phyloP scores from a whole-genome alignment of 2,888 invertebrate species.

The Tiphia femorata region DNA sequence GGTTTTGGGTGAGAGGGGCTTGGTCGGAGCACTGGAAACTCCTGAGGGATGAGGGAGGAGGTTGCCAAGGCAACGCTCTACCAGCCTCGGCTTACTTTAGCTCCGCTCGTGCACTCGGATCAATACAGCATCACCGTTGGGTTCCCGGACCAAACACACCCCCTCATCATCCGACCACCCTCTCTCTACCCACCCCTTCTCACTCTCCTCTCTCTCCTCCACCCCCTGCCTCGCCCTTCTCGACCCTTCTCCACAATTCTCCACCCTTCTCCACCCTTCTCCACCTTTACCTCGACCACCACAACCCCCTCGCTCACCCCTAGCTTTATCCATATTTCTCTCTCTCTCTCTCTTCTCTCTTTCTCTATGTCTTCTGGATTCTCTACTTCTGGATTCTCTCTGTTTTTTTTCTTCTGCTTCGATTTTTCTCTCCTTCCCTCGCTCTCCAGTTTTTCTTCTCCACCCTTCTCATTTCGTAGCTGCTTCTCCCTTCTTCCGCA shows the following conservation, averaged over 20 bases:
- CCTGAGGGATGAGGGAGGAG: slow-evolving; percentile 51
- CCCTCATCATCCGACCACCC: slow-evolving; percentile 45
- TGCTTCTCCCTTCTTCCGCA: background rate
- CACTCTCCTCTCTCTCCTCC: background rate
- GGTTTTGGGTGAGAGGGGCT: slow-evolving; percentile 38
- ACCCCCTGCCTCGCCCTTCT: background rate
- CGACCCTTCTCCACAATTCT: slow-evolving; percentile 34
- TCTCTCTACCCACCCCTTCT: background rate
- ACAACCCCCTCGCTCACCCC: slow-evolving; percentile 9
- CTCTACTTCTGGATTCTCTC: too few relatives aligned
- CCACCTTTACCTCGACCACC: slow-evolving; percentile 32
- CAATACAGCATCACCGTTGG: slow-evolving; percentile 67
- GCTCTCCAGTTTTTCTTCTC: background rate
- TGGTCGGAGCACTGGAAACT: slow-evolving; percentile 44
- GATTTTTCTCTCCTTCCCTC: background rate
- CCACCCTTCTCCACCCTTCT: slow-evolving; percentile 18
- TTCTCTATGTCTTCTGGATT: too few relatives aligned
- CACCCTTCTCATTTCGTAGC: slow-evolving; percentile 1
- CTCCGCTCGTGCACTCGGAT: slow-evolving; percentile 61
- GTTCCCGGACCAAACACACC: slow-evolving; percentile 67
- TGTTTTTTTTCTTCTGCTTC: background rate
- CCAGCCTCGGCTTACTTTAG: slow-evolving; percentile 63
- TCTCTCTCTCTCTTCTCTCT: slow-evolving; percentile 1
- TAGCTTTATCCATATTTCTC: background rate
- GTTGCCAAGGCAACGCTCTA: slow-evolving; percentile 66